A percentile compares a stretch with the other conserved stretches of the same genome.
Evolutionary conservation across 2,888 invertebrate species (phyloP).

Genomic region (Scaeva pyrastri): DNA sequence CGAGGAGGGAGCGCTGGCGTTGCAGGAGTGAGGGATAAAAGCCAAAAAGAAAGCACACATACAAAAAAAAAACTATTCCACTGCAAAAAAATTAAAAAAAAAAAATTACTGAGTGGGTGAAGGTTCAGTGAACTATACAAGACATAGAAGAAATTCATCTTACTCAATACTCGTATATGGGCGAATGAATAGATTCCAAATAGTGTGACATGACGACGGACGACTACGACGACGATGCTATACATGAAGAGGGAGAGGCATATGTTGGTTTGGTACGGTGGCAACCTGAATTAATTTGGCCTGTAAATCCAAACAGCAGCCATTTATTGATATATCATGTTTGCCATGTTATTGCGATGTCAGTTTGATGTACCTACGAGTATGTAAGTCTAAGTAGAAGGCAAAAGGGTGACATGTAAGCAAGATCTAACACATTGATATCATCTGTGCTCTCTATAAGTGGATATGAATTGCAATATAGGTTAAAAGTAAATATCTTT

Average conservation of each 20-base stretch:
- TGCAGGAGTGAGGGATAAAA: constrained; percentile 13
- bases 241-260: constrained; percentile 24
- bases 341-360: constrained; percentile 65
- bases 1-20: too few relatives aligned
- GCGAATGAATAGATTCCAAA: constrained; percentile 43
- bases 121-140: constrained; percentile 70
- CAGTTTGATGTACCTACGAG: constrained; percentile 2
- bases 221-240: background rate
- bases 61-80: constrained; percentile 10
- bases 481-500: constrained; percentile 64
- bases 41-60: constrained; percentile 6
- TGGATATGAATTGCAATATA: constrained; percentile 50
- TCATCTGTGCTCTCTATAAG: constrained; percentile 3
- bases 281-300: constrained; percentile 75
- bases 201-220: constrained; percentile 20
- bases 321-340: constrained; percentile 75
- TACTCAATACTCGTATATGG: constrained; percentile 28
- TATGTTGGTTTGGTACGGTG: constrained; percentile 6
- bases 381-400: background rate
- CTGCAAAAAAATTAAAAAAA: background rate
- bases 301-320: constrained; percentile 64
- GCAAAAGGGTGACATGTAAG: background rate
- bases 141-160: constrained; percentile 73
- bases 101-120: constrained; percentile 50
- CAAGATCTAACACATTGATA: constrained; percentile 42